These are phyloP conservation scores for Himalopsyche tibetana DNA, from an alignment of 2,888 invertebrate genomes.

Conservation along the genomic window DNA sequence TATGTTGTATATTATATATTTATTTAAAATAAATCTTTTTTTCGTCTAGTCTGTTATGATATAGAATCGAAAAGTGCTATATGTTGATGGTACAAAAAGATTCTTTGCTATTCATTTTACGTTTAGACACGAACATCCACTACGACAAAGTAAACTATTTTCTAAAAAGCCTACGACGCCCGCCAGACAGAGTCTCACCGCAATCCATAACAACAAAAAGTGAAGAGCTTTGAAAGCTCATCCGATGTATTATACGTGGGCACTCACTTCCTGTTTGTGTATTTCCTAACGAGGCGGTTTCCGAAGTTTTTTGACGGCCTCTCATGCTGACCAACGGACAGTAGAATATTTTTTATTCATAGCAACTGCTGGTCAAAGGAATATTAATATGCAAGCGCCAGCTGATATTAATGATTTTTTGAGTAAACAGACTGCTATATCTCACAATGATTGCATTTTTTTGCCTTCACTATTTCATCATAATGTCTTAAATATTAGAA, in stretches of 20 bases:
- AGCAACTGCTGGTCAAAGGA: not conserved
- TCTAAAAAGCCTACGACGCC: not conserved
- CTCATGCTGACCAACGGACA: not conserved
- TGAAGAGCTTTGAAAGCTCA: conserved; percentile 4
- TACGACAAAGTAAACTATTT: not conserved
- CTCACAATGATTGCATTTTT: too few relatives aligned
- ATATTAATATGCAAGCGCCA: not conserved
- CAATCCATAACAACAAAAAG: not conserved
- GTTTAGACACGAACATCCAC: not conserved
- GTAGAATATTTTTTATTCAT: not conserved
- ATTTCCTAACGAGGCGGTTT: conserved; percentile 34
- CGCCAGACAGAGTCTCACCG: not conserved
- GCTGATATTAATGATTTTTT: too few relatives aligned
- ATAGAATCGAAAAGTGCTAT: too few relatives aligned
- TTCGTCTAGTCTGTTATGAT: too few relatives aligned
- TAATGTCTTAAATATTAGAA: too few relatives aligned
- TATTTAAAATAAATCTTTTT: too few relatives aligned
- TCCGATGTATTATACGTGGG: not conserved
- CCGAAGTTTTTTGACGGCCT: not conserved
- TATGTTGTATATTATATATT: too few relatives aligned
- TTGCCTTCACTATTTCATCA: too few relatives aligned
- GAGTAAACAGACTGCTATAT: too few relatives aligned
- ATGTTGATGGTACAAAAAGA: too few relatives aligned
- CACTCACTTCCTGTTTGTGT: not conserved
- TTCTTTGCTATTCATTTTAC: not conserved